A percentile compares a stretch with the other conserved stretches of the same genome.
These are phyloP conservation scores for Isichthys henryi DNA, from an alignment of 2,113 vertebrate species.

Conservation along the genomic window DNA sequence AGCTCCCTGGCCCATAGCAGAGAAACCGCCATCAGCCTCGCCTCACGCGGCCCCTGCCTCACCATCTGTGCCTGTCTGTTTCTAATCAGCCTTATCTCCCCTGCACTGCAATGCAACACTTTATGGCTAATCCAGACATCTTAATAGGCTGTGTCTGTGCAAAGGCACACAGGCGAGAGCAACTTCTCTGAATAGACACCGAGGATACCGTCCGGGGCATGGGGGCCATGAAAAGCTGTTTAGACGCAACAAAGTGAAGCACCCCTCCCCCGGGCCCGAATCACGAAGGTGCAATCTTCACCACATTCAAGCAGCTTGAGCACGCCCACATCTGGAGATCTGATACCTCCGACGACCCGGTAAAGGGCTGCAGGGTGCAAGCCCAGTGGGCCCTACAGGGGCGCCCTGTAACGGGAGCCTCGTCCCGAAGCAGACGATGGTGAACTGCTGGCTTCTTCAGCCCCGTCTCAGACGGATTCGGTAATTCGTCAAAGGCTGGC, in stretches of 20 bases:
- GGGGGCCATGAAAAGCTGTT: background rate
- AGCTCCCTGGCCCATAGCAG: conserved; percentile 14
- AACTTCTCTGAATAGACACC: background rate
- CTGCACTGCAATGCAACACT: background rate
- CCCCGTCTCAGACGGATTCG: background rate
- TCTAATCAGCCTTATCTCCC: conserved; percentile 5
- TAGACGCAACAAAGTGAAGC: background rate
- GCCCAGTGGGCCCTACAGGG: background rate
- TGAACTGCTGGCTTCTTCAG: background rate
- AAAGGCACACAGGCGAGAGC: background rate
- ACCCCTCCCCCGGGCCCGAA: background rate
- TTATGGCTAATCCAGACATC: conserved; percentile 7
- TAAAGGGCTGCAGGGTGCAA: background rate
- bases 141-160: conserved; percentile 6
- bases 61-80: background rate
- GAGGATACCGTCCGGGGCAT: background rate
- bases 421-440: background rate
- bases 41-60: background rate
- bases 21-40: background rate
- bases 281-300: conserved; percentile 1
- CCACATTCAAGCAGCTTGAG: background rate
- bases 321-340: background rate
- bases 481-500: background rate
- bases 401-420: background rate
- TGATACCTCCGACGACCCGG: background rate